Evolutionary conservation across 1,140 invertebrate genomes (phyloP), one percentile per base, ranked within the genome.

Genomic region (Drosophila parabipectinata): DNA sequence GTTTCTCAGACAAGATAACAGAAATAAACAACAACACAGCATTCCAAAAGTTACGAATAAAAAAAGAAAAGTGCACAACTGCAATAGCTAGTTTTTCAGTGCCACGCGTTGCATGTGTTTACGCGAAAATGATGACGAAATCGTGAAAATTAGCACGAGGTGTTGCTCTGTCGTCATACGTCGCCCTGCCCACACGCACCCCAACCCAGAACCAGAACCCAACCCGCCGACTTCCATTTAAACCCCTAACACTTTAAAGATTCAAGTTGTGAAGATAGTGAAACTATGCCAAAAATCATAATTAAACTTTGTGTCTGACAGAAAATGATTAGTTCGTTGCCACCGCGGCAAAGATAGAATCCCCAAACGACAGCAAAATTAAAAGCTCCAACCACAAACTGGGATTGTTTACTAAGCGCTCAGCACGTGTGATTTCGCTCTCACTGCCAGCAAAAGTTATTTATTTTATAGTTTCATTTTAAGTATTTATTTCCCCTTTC

Each of bases 61-160:
- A 28, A 3, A 44, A 41, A 8, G 1, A 44, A 37, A 37, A 28
- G 14, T n/a, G 14, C 1, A 47, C 52, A 15, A 30, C 44, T 14
- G 45, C 24, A 68, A 56, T 6, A 64, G 63, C 51, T 15, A 10
- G 37, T 1, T 39, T 56, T 69, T 57, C 67, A 71, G 18, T 71
- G 63, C 67, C 67, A 71, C 67, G 67, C 64, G 66, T 47, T 26
- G 63, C 9, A 12, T 47, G 4, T 61, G 45, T 34, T 53, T 53
- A 34, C 37, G 15, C 15, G 21, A 32, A 32, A 32, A 12, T 14
- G 44, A 57, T 71, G 67, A 71, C 67, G 67, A 71, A 71, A 69
- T 28, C 44, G 64, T 41, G 67, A 69, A 69, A 71, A 69, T 69
- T 69, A 47, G 52, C 67, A 71, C 64, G 52, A 53, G 67, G 63